phyloP scores from a whole-genome alignment of 1,140 invertebrate species.

The Drosophila azteca region DNA sequence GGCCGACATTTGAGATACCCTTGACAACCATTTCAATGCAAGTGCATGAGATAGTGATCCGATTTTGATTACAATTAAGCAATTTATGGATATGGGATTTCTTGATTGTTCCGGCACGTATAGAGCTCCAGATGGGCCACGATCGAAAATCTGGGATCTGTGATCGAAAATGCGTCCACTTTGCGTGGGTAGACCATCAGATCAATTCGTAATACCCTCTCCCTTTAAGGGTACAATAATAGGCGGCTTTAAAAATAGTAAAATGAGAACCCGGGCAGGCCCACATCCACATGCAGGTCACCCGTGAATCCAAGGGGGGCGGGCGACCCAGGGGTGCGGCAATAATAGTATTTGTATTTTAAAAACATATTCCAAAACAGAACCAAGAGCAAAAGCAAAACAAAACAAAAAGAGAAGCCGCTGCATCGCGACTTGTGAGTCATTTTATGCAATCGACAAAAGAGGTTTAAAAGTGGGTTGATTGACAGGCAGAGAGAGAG shows the following conservation, averaged over 20 bases:
- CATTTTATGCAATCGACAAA: conserved; percentile 74
- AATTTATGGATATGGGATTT: no score
- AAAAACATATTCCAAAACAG: conserved; percentile 19
- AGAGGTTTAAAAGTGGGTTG: conserved; percentile 66
- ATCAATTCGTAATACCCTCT: no score
- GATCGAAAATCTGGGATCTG: no score
- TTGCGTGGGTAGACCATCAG: no score
- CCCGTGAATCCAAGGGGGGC: conserved; percentile 18
- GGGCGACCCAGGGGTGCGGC: background rate
- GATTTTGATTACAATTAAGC: no score
- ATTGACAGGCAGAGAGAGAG: conserved; percentile 46
- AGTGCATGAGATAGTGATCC: no score
- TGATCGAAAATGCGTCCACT: no score
- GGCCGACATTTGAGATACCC: no score
- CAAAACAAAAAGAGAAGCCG: conserved; percentile 50
- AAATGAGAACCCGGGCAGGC: conserved; percentile 61
- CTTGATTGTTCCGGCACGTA: no score
- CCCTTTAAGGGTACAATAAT: background rate
- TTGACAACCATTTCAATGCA: no score
- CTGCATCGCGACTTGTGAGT: conserved; percentile 59
- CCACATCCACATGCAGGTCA: conserved; percentile 62
- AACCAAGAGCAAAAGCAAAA: conserved; percentile 15
- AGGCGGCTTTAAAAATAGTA: conserved; percentile 71
- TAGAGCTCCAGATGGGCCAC: no score
- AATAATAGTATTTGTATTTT: conserved; percentile 31